Conservation (phyloP, 2,113 vertebrate species). For the cattle (Bos taurus) region ARS-UCD2.0 NC_037344.1:6024501-6025000, state of each 20-base stretch:
- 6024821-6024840: not conserved
- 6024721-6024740: not conserved
- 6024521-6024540: not conserved
- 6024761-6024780: not conserved
- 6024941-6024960: no score
- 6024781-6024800: not conserved
- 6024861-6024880: not conserved
- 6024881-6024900: not conserved
- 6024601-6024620: not conserved
- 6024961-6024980: not conserved
- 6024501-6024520: not conserved
- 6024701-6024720: not conserved
- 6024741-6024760: not conserved
- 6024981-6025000: accelerated
- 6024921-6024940: accelerated
- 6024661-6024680: slow-evolving; percentile 51
- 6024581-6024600: not conserved
- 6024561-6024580: not conserved
- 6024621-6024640: slow-evolving; percentile 38
- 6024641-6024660: not conserved
- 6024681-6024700: slow-evolving; percentile 3
- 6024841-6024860: not conserved
- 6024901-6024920: not conserved
- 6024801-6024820: not conserved
- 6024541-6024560: not conserved